Percentiles rank a stretch among this genome's conserved stretches.
Conservation (phyloP, 2,888 invertebrate species). For the Ceriagrion tenellum region DNA sequence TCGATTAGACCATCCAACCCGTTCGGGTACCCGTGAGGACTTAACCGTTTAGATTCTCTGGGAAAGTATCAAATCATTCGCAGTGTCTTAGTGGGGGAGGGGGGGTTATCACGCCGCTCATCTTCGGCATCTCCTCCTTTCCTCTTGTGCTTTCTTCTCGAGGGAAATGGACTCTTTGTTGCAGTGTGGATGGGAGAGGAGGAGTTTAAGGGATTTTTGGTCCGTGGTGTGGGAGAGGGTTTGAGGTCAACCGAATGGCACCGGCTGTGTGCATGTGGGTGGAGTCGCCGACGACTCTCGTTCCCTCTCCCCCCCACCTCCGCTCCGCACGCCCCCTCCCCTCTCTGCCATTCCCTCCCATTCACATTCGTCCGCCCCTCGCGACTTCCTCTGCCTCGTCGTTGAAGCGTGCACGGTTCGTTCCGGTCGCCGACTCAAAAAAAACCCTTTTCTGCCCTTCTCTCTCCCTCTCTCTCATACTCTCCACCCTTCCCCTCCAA, state of each 20-base stretch:
- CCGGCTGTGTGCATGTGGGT: slow-evolving; percentile 1
- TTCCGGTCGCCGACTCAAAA: slow-evolving; percentile 56
- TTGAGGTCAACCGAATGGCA: no score
- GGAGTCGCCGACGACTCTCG: slow-evolving; percentile 31
- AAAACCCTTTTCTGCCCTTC: background rate
- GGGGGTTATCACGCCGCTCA: background rate
- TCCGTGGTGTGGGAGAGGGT: background rate
- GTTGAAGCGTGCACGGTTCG: slow-evolving; percentile 65
- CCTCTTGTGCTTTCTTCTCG: background rate
- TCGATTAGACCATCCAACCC: no score
- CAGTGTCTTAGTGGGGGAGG: no score
- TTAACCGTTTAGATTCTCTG: no score
- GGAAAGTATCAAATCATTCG: no score
- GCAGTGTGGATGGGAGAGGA: background rate
- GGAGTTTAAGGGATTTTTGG: background rate
- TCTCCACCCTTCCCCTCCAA: no score
- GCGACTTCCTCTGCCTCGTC: slow-evolving; percentile 63
- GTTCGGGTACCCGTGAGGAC: no score
- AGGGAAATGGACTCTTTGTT: background rate
- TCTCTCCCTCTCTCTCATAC: background rate
- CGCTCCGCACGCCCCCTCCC: background rate
- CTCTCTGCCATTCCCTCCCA: background rate
- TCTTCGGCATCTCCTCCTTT: background rate
- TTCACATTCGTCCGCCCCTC: slow-evolving; percentile 17
- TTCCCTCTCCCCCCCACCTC: background rate